Evolutionary conservation across 1,140 invertebrate genomes (phyloP).

Genomic region (Cryptotermes secundus): DNA sequence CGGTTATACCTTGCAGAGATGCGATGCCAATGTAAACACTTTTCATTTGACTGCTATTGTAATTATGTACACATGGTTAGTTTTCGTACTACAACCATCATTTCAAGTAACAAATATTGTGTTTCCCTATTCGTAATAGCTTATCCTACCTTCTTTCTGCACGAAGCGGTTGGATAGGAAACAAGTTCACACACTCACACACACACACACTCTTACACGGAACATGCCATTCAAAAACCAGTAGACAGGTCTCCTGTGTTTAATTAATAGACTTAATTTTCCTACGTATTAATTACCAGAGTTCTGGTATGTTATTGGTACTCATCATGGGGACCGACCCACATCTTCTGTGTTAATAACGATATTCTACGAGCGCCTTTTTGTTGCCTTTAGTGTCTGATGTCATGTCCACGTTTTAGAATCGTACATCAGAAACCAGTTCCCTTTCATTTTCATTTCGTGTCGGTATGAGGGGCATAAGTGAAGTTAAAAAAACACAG

Average conservation of each 20-base stretch:
- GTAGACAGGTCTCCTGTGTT: background rate
- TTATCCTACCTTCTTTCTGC: background rate
- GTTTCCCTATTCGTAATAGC: background rate
- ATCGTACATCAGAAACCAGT: background rate
- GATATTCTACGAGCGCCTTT: background rate
- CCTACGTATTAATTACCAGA: background rate
- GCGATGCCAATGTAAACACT: background rate
- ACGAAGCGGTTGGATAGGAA: background rate
- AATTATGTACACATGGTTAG: background rate
- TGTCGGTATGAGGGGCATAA: background rate
- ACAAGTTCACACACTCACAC: background rate
- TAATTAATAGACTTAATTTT: slow-evolving; percentile 15
- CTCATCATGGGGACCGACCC: background rate
- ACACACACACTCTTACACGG: background rate
- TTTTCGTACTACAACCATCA: background rate
- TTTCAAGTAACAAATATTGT: background rate
- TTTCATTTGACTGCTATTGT: background rate
- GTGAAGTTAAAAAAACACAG: background rate
- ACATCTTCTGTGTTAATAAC: background rate
- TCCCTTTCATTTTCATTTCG: background rate
- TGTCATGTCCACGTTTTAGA: background rate
- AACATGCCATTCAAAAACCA: background rate
- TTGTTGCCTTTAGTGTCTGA: background rate
- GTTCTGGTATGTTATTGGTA: background rate
- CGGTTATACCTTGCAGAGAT: background rate